A percentile compares a stretch with the other conserved stretches of the same genome.
Conservation (phyloP, 2,888 invertebrate genomes). For the Athalia rosae region DNA sequence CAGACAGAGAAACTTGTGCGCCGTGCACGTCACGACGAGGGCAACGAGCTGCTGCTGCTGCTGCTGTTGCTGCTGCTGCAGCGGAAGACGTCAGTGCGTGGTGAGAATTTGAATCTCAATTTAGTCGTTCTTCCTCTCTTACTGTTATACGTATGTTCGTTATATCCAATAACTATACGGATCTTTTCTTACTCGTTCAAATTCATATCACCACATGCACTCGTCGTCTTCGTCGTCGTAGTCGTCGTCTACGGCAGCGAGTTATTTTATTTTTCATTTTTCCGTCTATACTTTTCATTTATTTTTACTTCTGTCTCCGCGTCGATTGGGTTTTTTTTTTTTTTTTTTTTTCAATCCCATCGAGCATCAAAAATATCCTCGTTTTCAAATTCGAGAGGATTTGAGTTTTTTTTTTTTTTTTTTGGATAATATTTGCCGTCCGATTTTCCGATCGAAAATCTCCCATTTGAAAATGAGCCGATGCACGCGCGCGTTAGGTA, state of each 20-base stretch:
- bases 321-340: not conserved
- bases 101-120: slow-evolving; percentile 40
- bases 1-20: not conserved
- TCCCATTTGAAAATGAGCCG: not conserved
- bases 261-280: not conserved
- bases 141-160: not conserved
- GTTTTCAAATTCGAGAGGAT: too few species aligned
- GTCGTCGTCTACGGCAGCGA: not conserved
- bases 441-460: not conserved
- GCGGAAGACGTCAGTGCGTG: slow-evolving; percentile 44
- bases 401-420: too few species aligned
- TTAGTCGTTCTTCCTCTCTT: slow-evolving; percentile 31
- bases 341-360: too few species aligned
- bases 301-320: not conserved
- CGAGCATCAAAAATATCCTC: too few species aligned
- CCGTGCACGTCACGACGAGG: not conserved
- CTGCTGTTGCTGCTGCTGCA: too few species aligned
- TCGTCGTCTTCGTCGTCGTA: not conserved
- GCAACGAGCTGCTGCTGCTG: not conserved
- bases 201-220: not conserved
- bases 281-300: not conserved
- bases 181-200: not conserved
- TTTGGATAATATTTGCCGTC: not conserved
- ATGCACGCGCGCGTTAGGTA: not conserved
- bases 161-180: not conserved